Evolutionary conservation across 2,888 invertebrate genomes (phyloP), one percentile per base, ranked within the genome.

Genomic region (Dysmachus trigonus): DNA sequence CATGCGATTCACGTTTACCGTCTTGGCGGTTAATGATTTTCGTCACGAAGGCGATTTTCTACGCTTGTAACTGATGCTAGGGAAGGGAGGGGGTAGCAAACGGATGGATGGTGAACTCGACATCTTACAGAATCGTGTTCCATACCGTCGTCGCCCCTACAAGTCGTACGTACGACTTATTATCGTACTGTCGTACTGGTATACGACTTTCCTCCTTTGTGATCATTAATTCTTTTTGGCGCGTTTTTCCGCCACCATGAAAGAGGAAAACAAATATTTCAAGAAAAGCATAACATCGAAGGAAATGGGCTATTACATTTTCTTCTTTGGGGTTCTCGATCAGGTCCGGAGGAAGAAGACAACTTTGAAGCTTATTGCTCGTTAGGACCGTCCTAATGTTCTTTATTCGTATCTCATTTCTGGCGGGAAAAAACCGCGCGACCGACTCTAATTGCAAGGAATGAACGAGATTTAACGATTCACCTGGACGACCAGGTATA

Each of bases 261-360:
- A 18, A 47, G n/a, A 47, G 6, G n/a, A 47, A 31, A 79, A 51
- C 47, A 79, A 79, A 79, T 31, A 79, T 79, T 41, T 79, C 27
- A 79, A 38, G 76, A 79, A 79, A 79, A 79, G 51, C 27, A 30
- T 47, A 79, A 51, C 47, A 31, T 41, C 47, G 79, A 13, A 47
- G 79, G 79, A 79, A 79, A 79, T 79, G 51, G 51, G 79, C 27
- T 47, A 79, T 79, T 79, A 79, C n/a, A n/a, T 35, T 35, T n/a
- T n/a, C n/a, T 41, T 27, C 27, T 47, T 13, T 27, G 30, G 13
- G 73, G 73, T 73, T 41, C 13, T 41, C 38, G 31, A 33, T 33
- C 33, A 33, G 31, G 73, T 10, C n/a, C 35, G n/a, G 47, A n/a
- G 79, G 79, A 51, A 51, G n/a, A 79, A 79, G 79, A 79, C 47